Base-by-base conservation (phyloP, 2,888 invertebrate genomes). In the Atrina japonica region DNA sequence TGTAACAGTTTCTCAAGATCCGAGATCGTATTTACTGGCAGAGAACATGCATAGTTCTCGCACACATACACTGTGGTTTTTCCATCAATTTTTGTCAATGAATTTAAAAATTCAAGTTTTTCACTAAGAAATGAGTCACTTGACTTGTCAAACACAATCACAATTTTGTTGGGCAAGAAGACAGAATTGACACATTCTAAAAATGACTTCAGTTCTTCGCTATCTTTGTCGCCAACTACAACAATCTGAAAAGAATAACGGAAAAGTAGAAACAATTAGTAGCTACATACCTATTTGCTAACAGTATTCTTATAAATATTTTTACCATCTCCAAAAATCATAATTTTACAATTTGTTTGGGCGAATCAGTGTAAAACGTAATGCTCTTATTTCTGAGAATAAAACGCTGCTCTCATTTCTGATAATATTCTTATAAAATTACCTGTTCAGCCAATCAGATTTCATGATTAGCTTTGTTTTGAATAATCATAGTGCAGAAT, bases 1-100 rank as follows among this genome's bases (percentile, higher is more conserved):
- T 35, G 35, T 1, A 61, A 30, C 18, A 69, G 9, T 43, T 49
- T 64, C 14, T 50, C 40, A 49, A 69, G 30, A n/a, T 64, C 64
- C n/a, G 49, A 49, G 2, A 58, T 93, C 63, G 93, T 93, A 0
- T 94, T 94, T 55, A 95, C 94, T 1, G 96, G 96, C 64, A 95
- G 91, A 5, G 94, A 94, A 89, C 96, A 96, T 1, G 94, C 92
- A 88, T 93, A 94, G 81, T 95, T 94, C 6, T 94, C 93, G 88
- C 96, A 96, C n/a, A 96, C 94, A 88, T 94, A 95, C 25, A 94
- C 95, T 0, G 94, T 93, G 0, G 95, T 93, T 64, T 92, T 93
- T 27, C 93, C 94, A 29, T 93, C 92, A 0, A 93, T 89, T 3
- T 92, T 91, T 58, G 92, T 91, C 83, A 86, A 67, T 9, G 73